Conservation (phyloP, 2,888 invertebrate species). For the Tenthredo scrophulariae region DNA sequence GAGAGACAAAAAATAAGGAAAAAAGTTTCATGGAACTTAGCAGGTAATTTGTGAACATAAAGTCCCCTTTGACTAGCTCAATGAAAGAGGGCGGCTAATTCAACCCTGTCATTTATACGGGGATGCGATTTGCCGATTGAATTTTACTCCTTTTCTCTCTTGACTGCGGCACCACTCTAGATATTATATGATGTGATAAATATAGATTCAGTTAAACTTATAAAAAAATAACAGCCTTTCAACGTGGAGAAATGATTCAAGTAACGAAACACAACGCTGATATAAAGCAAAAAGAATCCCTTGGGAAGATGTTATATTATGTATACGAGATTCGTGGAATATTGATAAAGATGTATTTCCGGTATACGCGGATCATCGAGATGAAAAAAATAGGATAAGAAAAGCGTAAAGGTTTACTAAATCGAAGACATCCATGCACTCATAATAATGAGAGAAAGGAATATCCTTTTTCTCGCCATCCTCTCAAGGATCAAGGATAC, state of each 20-base stretch:
- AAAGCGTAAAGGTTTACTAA: not conserved
- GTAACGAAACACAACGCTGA: not conserved
- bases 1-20: slow-evolving; percentile 25
- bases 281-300: not conserved
- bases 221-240: not conserved
- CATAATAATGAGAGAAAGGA: not conserved
- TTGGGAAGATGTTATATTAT: not conserved
- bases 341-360: slow-evolving; percentile 3
- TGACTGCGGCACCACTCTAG: no score
- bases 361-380: not conserved
- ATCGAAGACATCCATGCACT: not conserved
- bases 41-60: slow-evolving; percentile 42
- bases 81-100: slow-evolving; percentile 13
- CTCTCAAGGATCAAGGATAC: not conserved
- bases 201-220: not conserved
- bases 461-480: not conserved
- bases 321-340: not conserved
- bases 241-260: not conserved
- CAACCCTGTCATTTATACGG: not conserved
- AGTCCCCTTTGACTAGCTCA: slow-evolving; percentile 24
- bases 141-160: not conserved
- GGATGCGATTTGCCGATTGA: not conserved
- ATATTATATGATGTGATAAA: not conserved
- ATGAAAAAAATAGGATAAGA: not conserved
- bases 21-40: slow-evolving; percentile 10